Evolutionary conservation across 37 sponge, comb jelly and placozoan genomes (phyloP), one percentile per base, ranked within the genome.

Genomic region (Ianthella basta): DNA sequence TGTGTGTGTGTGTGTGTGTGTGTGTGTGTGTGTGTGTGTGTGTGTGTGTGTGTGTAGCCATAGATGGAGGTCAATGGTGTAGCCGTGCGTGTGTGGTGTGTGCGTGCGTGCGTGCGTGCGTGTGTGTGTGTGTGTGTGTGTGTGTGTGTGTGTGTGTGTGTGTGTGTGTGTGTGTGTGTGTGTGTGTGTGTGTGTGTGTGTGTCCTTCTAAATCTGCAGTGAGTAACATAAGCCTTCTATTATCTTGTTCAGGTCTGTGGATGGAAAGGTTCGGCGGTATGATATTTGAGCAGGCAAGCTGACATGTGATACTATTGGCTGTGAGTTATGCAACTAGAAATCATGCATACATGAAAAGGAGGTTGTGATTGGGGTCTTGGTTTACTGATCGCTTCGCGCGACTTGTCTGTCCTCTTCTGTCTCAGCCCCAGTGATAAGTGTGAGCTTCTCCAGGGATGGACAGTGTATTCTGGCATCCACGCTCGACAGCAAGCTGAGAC

Each of bases 281-380:
- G 97, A 97, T 57, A 84, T 97, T 21, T 57, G 97, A 24, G 83
- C 88, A 75, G 97, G 97, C 34, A 87, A 92, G 64, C 79, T 97
- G 19, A 55, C 8, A 33, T 41, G 63, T 24, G 95, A 94, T 64
- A 90, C 86, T 36, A 84, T 97, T 29, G 88, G 86, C n/a, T 50
- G 96, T 95, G 50, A 86, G 91, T 85, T 53, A 55, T 55, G 55
- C 35, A 79, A 4, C 3, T 54, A 18, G 3, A 79, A 35, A 4
- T 23, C 5, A 5, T 72, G 38, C 13, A 5, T 5, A 38, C 13
- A 1, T 18, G 79, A 40, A 40, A 1, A 6, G 25, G 20, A 27
- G 50, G 29, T 16, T 20, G 50, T 4, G 16, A 10, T 24, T 24
- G n/a, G n/a, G 50, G 50, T 44, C 50, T 44, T 44, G 3, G 50